Evolutionary conservation across 2,113 vertebrate genomes (phyloP), one percentile per base, ranked within the genome.

Genomic region (Piprites chloris): DNA sequence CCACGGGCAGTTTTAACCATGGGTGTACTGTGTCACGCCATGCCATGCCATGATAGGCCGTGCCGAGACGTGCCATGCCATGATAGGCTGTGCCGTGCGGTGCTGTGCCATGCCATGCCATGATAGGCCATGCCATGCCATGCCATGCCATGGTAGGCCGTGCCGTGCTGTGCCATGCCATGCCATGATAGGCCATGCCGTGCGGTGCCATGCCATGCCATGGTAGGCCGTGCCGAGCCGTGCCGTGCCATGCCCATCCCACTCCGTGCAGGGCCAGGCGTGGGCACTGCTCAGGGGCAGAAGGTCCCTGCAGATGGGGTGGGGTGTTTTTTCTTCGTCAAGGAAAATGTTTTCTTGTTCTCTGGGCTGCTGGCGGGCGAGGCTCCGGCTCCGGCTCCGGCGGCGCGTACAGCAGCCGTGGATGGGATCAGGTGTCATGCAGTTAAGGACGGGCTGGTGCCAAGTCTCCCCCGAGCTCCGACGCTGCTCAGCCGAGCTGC

Each of bases 311-410:
- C 80, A 23, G 66, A 33, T 46, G 87, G 89, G 89, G 66, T 89
- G 87, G 91, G 82, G 67, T 94, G 93, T 83, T 96, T 90, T 91
- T 82, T 32, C 86, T 94, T 91, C 67, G 1, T 95, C 75, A 87
- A 96, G 91, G 96, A 85, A 89, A 96, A 96, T 93, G 95, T 96
- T 96, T 96, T 95, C 93, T 94, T 94, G 91, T 94, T 96, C 96
- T 87, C 63, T 76, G 26, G 30, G 91, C 85, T 61, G 91, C 12
- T 58, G 79, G 47, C 24, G 56, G 94, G 93, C 11, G 83, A 85
- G 86, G 91, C 89, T 74, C 63, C 55, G 41, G 85, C 66, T 61
- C 72, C 17, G 58, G 86, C 3, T 52, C 93, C 8, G 66, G 87
- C 33, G 11, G 87, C 19, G 66, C 49, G 58, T 74, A 42, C 95